Percentiles rank a stretch among this genome's conserved stretches.
Evolutionary conservation across 2,888 invertebrate genomes (phyloP).

Genomic region (Molanna angustata): DNA sequence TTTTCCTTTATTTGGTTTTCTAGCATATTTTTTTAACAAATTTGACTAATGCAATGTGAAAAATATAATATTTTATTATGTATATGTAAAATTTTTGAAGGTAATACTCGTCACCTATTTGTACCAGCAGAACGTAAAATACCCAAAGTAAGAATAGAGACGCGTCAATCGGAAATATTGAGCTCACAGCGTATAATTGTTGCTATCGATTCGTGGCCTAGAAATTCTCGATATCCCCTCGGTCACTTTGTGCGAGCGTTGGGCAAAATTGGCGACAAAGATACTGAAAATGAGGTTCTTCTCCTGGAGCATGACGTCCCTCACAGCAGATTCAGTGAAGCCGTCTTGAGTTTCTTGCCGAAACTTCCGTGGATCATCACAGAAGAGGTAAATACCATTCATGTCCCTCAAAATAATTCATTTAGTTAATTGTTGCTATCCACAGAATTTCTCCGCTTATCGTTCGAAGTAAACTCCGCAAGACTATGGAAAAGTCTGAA

Average conservation of each 20-base stretch:
- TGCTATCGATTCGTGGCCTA: conserved; percentile 95
- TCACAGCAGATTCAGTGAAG: conserved; percentile 91
- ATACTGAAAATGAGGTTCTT: conserved; percentile 95
- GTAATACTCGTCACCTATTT: conserved; percentile 78
- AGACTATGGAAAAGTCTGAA: no score
- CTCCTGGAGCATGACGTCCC: conserved; percentile 96
- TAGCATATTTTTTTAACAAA: no score
- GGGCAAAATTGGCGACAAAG: conserved; percentile 86
- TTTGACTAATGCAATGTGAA: no score
- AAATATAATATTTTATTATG: neutral
- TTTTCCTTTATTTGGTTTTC: no score
- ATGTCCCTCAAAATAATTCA: neutral
- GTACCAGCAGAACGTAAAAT: conserved; percentile 92
- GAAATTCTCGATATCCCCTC: conserved; percentile 86
- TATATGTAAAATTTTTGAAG: conserved; percentile 35
- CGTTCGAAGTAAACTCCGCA: no score
- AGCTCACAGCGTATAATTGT: conserved; percentile 88
- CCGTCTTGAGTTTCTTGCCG: conserved; percentile 89
- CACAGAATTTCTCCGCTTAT: no score
- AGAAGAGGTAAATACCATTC: conserved; percentile 59
- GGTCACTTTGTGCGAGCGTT: conserved; percentile 95
- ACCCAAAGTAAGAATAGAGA: conserved; percentile 94
- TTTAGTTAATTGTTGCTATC: neutral
- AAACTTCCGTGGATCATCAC: conserved; percentile 86
- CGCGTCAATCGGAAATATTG: conserved; percentile 80